Base-by-base conservation (phyloP, 2,888 invertebrate genomes). In the Harpagoxenus sublaevis region DNA sequence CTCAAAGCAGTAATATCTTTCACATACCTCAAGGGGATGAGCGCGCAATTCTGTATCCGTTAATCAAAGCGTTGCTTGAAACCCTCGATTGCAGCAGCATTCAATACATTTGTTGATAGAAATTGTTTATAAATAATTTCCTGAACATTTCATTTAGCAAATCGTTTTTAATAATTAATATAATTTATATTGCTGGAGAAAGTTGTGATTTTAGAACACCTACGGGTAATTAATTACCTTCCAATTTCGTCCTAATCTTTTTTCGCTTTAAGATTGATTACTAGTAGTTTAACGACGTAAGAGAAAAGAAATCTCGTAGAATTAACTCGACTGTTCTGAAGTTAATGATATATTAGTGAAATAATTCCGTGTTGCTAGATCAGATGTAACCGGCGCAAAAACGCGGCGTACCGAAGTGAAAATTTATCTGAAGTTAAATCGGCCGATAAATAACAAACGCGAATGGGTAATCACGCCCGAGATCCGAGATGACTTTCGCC, bases 361-460 rank as follows among this genome's bases (percentile, higher is more conserved):
- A 65, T 51, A 71, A 39, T 73, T 48, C 23, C 35, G 28, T 48
- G 28, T 57, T 60, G 48, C n/a, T 39, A 62, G 51, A 62, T 51
- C 48, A 45, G 28, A 18, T 60, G 39, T 79, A 28, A 60, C 4
- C 45, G 60, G 12, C 12, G 42, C 23, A 42, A 48, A 28, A 60
- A 28, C 23, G 8, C 45, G 18, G 39, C 9, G 10, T n/a, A 23
- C 6, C 45, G 28, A 35, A 79, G 60, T 62, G 60, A 81, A 62
- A 81, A 73, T 81, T 81, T 51, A 81, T 73, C 48, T 51, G 3
- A 35, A 71, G 23, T 60, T 71, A 62, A 81, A 70, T 81, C 48
- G 71, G 12, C 35, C 79, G 60, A 55, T 81, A 81, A 81, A 60
- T 73, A 73, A 51, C 48, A 28, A 60, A 70, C 18, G 48, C 48